Evolutionary conservation across 2,888 invertebrate species (phyloP).

Genomic region (Ctena decussata): DNA sequence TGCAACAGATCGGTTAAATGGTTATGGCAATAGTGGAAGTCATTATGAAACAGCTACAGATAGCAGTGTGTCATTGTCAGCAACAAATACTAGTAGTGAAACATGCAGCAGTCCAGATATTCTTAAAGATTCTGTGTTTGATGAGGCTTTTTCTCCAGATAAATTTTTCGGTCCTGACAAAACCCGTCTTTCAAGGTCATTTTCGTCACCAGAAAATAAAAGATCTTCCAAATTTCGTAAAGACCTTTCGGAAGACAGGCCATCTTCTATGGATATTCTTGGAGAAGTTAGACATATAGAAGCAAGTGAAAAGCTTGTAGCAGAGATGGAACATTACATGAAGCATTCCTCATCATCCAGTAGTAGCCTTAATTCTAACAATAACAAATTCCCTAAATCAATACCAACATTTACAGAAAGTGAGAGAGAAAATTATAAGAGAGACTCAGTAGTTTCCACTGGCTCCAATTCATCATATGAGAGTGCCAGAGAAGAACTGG

Average conservation of each 20-base stretch:
- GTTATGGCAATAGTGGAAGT: not conserved
- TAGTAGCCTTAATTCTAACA: slow-evolving; percentile 57
- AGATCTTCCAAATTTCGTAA: slow-evolving; percentile 22
- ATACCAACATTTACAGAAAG: slow-evolving; percentile 45
- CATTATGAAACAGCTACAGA: slow-evolving; percentile 27
- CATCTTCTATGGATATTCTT: slow-evolving; percentile 64
- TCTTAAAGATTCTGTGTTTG: slow-evolving; percentile 56
- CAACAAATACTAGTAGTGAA: slow-evolving; percentile 60
- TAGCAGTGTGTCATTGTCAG: slow-evolving; percentile 61
- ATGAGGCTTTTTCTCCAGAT: slow-evolving; percentile 42
- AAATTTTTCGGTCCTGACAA: slow-evolving; percentile 30
- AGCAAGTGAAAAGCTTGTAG: slow-evolving; percentile 78
- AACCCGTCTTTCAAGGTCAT: slow-evolving; percentile 48
- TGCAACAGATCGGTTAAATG: not conserved
- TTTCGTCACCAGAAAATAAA: slow-evolving; percentile 56
- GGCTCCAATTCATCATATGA: slow-evolving; percentile 80
- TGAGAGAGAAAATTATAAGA: slow-evolving; percentile 48
- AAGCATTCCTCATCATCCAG: slow-evolving; percentile 70
- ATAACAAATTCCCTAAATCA: slow-evolving; percentile 74
- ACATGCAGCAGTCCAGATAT: slow-evolving; percentile 67
- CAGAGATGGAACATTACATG: slow-evolving; percentile 83
- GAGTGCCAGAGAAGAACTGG: slow-evolving; percentile 59
- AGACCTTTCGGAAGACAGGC: slow-evolving; percentile 51
- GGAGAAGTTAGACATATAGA: slow-evolving; percentile 56
- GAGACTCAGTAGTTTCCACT: slow-evolving; percentile 75